Base-by-base conservation (phyloP, 2,888 invertebrate genomes). In the Rhagophthalmus giganteus region DNA sequence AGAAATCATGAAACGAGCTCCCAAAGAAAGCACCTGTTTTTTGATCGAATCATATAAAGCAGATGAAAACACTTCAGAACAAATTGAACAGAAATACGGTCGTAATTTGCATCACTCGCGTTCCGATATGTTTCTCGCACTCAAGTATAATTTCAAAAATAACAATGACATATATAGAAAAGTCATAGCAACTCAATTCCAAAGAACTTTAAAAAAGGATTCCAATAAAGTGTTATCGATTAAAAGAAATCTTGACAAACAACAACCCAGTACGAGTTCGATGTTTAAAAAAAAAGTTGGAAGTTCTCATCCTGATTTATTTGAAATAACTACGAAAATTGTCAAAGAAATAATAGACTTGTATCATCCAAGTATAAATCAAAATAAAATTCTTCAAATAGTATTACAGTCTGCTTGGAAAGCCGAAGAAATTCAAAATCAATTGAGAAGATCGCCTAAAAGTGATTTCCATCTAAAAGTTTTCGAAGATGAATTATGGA, bases 101-200 rank as follows among this genome's bases (percentile, higher is more conserved):
- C 55, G 61, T 15, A 57, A 60, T 25, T 57, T 71, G 40, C 70
- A 70, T 52, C 62, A 63, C 20, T 64, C 68, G 1, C 60, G 59
- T 26, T 68, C 68, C 12, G 64, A 69, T n/a, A 66, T 65, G 47
- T 61, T 66, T 0, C 58, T 69, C 8, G 53, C 58, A 1, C 28
- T 46, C 9, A 54, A 57, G 26, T 32, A 40, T 20, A 50, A 41
- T 26, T 54, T 49, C 10, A n/a, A n/a, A n/a, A n/a, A n/a, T n/a
- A n/a, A n/a, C n/a, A n/a, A n/a, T n/a, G n/a, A n/a, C n/a, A n/a
- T n/a, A n/a, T n/a, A n/a, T n/a, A n/a, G n/a, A n/a, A n/a, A n/a
- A n/a, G n/a, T n/a, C n/a, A n/a, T n/a, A n/a, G 44, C 45, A 13
- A 41, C 47, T 8, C 44, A 55, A 30, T 38, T 46, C 31, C 51